These are phyloP conservation scores for Hypomesus transpacificus DNA, from an alignment of 2,113 vertebrate genomes.

Conservation along the genomic window DNA sequence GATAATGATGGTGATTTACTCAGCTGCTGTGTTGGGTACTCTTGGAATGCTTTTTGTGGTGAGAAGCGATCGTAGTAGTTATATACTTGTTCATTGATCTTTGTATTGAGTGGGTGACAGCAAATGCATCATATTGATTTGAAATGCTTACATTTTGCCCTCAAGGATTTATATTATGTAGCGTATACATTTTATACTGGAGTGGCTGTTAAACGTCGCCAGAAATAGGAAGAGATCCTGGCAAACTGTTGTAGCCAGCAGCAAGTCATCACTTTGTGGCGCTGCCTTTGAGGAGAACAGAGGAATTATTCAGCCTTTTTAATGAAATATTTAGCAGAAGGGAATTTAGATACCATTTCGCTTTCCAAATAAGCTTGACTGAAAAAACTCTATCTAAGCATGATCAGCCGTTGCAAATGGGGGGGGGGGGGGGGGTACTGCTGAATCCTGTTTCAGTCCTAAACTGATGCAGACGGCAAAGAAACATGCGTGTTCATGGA, in stretches of 20 bases:
- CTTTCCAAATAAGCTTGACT: slow-evolving; percentile 19
- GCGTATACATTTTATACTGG: background rate
- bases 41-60: too few species aligned
- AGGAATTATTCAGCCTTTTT: background rate
- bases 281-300: background rate
- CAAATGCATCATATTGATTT: slow-evolving; percentile 17
- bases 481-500: slow-evolving; percentile 1
- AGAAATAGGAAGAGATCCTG: slow-evolving; percentile 2
- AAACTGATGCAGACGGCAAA: background rate
- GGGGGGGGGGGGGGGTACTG: background rate
- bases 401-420: background rate
- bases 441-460: slow-evolving; percentile 6
- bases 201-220: slow-evolving; percentile 2
- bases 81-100: background rate
- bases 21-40: background rate
- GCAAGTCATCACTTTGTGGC: slow-evolving; percentile 5
- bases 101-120: slow-evolving; percentile 1
- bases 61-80: background rate
- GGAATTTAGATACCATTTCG: slow-evolving; percentile 24
- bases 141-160: slow-evolving; percentile 26
- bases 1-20: background rate
- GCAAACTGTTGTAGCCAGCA: background rate
- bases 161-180: slow-evolving; percentile 19
- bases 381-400: background rate
- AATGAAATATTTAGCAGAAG: background rate